These are phyloP conservation scores for Pelmatolapia mariae DNA, from an alignment of 2,113 vertebrate species.

Conservation along the genomic window DNA sequence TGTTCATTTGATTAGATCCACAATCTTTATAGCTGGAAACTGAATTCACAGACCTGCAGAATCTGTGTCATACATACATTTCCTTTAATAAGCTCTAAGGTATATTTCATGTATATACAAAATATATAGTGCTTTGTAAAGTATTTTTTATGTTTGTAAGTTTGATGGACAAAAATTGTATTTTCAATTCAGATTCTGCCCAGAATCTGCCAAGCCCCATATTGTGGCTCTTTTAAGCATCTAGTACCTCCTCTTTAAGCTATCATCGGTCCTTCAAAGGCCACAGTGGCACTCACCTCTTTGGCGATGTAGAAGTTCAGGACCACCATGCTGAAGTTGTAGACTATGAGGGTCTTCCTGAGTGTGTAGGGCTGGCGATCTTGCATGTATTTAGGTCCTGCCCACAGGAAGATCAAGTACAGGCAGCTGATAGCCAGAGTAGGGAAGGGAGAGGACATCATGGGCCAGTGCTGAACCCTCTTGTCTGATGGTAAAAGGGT, in stretches of 20 bases:
- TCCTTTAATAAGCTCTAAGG: neutral
- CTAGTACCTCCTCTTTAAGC: neutral
- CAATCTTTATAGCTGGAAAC: neutral
- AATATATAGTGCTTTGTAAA: neutral
- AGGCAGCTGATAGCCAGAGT: conserved; percentile 91
- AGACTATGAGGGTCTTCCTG: conserved; percentile 87
- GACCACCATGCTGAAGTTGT: conserved; percentile 99
- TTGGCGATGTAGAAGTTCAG: conserved; percentile 98
- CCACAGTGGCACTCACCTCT: conserved; percentile 78
- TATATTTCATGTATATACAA: neutral
- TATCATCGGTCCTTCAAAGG: neutral
- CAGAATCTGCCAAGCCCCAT: neutral
- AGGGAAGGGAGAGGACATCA: conserved; percentile 91
- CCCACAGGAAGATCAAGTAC: conserved; percentile 95
- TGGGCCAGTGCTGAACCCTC: conserved; percentile 90
- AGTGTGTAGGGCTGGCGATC: conserved; percentile 88
- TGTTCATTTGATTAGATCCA: neutral
- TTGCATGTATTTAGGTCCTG: conserved; percentile 95
- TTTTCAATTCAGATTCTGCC: neutral
- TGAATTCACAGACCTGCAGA: neutral
- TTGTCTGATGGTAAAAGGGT: conserved; percentile 77
- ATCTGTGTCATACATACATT: neutral
- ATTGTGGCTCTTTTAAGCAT: rapidly evolving
- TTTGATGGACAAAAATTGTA: neutral
- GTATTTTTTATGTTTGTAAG: neutral